phyloP scores from a whole-genome alignment of 1,140 invertebrate genomes.

The Drosophila hydei region DNA sequence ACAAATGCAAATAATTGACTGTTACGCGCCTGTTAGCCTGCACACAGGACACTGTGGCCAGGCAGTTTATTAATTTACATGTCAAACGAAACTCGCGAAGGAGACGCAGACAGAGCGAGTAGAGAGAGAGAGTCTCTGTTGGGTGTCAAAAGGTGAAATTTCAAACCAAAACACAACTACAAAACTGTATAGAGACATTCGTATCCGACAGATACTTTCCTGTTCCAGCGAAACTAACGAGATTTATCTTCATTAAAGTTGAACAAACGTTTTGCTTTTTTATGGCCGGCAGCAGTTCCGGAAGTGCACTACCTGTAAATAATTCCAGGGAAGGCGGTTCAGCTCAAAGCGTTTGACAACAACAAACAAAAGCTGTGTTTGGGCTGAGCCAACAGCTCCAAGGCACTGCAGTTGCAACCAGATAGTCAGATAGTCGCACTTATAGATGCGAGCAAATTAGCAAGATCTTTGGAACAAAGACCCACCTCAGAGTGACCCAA shows the following conservation, averaged over 20 bases:
- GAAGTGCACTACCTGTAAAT: slow-evolving; percentile 60
- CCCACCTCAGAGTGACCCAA: slow-evolving; percentile 4
- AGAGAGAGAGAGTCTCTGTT: slow-evolving; percentile 7
- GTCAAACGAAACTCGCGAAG: slow-evolving; percentile 44
- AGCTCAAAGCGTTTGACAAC: slow-evolving; percentile 43
- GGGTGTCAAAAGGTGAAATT: slow-evolving; percentile 82
- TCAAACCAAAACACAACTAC: slow-evolving; percentile 69
- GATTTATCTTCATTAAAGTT: slow-evolving; percentile 75
- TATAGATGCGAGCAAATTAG: slow-evolving; percentile 45
- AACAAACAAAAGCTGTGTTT: slow-evolving; percentile 30
- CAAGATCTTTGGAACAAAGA: slow-evolving; percentile 30
- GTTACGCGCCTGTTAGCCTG: slow-evolving; percentile 57
- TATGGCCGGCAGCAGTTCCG: slow-evolving; percentile 39
- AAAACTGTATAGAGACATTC: slow-evolving; percentile 1
- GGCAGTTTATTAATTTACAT: slow-evolving; percentile 82
- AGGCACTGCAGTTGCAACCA: slow-evolving; percentile 35
- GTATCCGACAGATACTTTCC: slow-evolving; percentile 32
- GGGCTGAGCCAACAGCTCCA: slow-evolving; percentile 13
- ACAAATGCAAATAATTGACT: slow-evolving; percentile 70
- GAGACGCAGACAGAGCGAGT: too few relatives aligned
- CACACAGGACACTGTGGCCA: slow-evolving; percentile 20
- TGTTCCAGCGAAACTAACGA: slow-evolving; percentile 28
- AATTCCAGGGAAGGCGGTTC: slow-evolving; percentile 21
- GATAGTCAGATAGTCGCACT: slow-evolving; percentile 9
- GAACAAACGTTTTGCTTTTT: slow-evolving; percentile 24